These are phyloP conservation scores for Mnemiopsis leidyi DNA, from an alignment of 37 sponge, comb jelly and placozoan genomes.

Conservation along the genomic window DNA sequence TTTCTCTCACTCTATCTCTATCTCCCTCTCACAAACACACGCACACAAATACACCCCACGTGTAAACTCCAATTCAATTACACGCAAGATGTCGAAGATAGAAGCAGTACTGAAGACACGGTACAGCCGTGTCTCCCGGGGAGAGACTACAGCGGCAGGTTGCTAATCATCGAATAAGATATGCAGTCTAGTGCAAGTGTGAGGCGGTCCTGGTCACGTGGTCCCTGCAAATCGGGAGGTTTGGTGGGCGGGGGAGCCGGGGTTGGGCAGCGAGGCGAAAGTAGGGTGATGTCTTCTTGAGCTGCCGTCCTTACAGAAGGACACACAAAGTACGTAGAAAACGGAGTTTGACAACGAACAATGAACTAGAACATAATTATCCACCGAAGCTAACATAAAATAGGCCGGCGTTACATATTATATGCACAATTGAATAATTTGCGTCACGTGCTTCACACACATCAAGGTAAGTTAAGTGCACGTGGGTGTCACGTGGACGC, in stretches of 20 bases:
- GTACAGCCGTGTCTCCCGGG: neutral
- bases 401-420: slow-evolving; percentile 49
- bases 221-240: neutral
- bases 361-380: slow-evolving; percentile 32
- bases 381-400: slow-evolving; percentile 20
- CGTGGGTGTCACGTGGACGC: neutral
- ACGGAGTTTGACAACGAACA: neutral
- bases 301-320: neutral
- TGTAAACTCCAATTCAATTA: neutral
- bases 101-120: neutral
- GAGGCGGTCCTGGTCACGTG: neutral
- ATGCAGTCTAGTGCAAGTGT: neutral
- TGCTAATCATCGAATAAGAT: neutral
- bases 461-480: slow-evolving; percentile 32
- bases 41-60: too few relatives aligned
- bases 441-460: slow-evolving; percentile 13
- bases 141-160: neutral
- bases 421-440: slow-evolving; percentile 58
- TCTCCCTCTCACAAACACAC: too few relatives aligned
- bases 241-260: neutral
- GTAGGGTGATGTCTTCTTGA: too few relatives aligned
- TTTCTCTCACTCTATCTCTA: too few relatives aligned
- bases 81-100: too few relatives aligned
- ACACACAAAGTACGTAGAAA: neutral
- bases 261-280: neutral